Evolutionary conservation across 1,140 invertebrate species (phyloP).

Genomic region (Danaus plexippus): DNA sequence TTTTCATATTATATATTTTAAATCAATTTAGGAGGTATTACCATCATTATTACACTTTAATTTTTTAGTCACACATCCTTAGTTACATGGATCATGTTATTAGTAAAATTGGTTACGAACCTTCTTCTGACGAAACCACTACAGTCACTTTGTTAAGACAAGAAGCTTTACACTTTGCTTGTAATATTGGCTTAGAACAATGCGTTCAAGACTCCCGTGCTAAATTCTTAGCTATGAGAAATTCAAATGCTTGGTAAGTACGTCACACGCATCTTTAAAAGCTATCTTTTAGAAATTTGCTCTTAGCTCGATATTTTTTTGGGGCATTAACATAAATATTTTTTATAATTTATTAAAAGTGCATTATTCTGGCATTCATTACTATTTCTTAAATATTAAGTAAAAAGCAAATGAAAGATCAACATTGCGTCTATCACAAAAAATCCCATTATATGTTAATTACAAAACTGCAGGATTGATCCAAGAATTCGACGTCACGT

Average conservation of each 20-base stretch:
- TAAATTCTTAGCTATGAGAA: conserved; percentile 33
- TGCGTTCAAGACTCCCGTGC: conserved; percentile 38
- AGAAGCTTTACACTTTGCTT: conserved; percentile 52
- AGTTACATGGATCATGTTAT: conserved; percentile 49
- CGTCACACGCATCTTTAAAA: too few relatives aligned
- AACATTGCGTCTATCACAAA: too few relatives aligned
- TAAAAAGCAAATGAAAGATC: too few relatives aligned
- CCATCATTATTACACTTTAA: not conserved
- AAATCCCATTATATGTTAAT: too few relatives aligned
- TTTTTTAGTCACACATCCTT: conserved; percentile 40
- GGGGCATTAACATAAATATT: not conserved
- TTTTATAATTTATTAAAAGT: not conserved
- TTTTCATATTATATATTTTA: too few relatives aligned
- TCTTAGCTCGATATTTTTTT: conserved; percentile 1
- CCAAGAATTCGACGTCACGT: conserved; percentile 53
- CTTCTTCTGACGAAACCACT: conserved; percentile 29
- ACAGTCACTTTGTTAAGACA: conserved; percentile 42
- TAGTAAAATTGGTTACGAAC: conserved; percentile 35
- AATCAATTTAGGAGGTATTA: too few relatives aligned
- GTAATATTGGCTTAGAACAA: conserved; percentile 36
- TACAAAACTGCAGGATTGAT: conserved; percentile 37
- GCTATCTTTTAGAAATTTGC: not conserved
- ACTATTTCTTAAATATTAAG: too few relatives aligned
- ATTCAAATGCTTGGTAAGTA: conserved; percentile 32
- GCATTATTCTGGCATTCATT: too few relatives aligned